Base-by-base conservation (phyloP, 2,888 invertebrate species). In the Harpalus rubripes region DNA sequence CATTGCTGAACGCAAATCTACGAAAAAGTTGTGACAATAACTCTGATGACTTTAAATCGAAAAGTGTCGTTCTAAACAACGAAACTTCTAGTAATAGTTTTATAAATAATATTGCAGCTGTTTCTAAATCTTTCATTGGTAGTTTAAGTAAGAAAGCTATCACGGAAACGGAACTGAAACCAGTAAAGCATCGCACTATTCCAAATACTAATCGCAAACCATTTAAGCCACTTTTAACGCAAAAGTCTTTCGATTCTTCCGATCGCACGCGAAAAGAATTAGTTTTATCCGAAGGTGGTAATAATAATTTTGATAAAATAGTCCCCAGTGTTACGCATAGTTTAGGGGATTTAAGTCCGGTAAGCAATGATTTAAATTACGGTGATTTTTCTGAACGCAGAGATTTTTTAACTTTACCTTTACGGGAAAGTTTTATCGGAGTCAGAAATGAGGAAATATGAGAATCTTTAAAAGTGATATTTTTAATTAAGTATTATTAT, bases 271-370 rank as follows among this genome's bases (percentile, higher is more conserved):
- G 80, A 2, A 80, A 80, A 15, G 81, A 81, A 65, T 56, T 68
- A 72, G 61, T 76, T 41, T 63, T 78, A 39, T 39, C 80, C 8
- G 78, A 44, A 12, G 65, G 32, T 5, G 52, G 26, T 56, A 79
- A 52, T 65, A 84, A 78, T 79, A 85, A 85, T 85, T 85, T 85
- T 72, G 80, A 85, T 85, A 85, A 85, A 80, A 80, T 85, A 15
- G 84, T 84, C 15, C 76, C 84, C 16, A 84, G 32, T 56, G 63
- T 78, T n/a, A 85, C 85, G 41, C 85, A 85, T 58, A 85, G 85
- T 72, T 68, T 85, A 65, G 85, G 85, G 7, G 85, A 85, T 58
- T 80, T 85, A 68, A 68, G 68, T 58, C 85, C 85, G 18, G 72
- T 85, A 15, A 80, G 41, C 58, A 26, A 79, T 26, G 85, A 85